phyloP scores from a whole-genome alignment of 1,140 invertebrate species.

The Tyrophagus putrescentiae region DNA sequence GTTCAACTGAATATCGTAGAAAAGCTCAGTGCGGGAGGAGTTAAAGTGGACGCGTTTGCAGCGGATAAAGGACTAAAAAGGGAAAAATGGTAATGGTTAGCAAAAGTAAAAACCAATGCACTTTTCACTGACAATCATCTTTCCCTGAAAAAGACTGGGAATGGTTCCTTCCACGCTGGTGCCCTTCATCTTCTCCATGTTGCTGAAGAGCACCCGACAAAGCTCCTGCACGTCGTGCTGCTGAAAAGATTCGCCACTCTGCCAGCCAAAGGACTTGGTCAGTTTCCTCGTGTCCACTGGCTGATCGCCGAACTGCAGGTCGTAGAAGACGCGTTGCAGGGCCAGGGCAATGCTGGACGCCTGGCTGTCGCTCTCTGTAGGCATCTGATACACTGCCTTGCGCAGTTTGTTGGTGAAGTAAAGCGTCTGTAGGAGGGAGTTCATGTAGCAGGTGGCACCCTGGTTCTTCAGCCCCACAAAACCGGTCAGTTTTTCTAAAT shows the following conservation, averaged over 20 bases:
- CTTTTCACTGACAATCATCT: conserved; percentile 60
- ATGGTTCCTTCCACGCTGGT: conserved; percentile 93
- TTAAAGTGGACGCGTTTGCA: conserved; percentile 94
- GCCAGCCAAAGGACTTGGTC: conserved; percentile 99
- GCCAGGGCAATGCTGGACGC: conserved; percentile 90
- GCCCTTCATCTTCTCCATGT: conserved; percentile 98
- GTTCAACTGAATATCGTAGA: conserved; percentile 98
- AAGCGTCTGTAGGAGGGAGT: conserved; percentile 91
- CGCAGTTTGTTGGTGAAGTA: conserved; percentile 90
- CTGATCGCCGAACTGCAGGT: conserved; percentile 93
- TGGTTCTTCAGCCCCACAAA: conserved; percentile 99
- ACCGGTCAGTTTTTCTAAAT: conserved; percentile 97
- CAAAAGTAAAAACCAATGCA: background rate
- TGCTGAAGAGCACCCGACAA: conserved; percentile 66
- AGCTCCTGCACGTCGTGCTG: conserved; percentile 90
- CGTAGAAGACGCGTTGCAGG: conserved; percentile 93
- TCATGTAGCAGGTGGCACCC: conserved; percentile 99
- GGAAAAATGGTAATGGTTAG: conserved; percentile 21
- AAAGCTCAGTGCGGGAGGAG: conserved; percentile 86
- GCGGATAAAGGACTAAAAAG: conserved; percentile 72
- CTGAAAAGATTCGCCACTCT: conserved; percentile 99
- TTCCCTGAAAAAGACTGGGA: conserved; percentile 92
- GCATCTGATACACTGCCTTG: conserved; percentile 95
- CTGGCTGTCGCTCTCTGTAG: conserved; percentile 93
- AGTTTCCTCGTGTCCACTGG: conserved; percentile 98